Conservation (phyloP, 1,140 invertebrate species). For the Drosophila novamexicana region DNA sequence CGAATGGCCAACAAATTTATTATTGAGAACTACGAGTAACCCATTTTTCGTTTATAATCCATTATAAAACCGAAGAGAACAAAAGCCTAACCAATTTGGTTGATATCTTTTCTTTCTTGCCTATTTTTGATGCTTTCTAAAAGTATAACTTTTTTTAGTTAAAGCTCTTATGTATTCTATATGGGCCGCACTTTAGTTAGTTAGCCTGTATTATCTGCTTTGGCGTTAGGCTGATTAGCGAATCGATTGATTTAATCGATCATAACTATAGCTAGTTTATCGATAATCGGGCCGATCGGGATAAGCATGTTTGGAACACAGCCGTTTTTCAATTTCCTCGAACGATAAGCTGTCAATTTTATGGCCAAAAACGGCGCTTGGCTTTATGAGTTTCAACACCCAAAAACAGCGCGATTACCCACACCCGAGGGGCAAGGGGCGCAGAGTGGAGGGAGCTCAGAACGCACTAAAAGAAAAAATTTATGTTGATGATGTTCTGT, state of each 20-base stretch:
- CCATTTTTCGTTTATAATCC: too few relatives aligned
- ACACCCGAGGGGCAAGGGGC: too few relatives aligned
- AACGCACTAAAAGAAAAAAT: conserved; percentile 77
- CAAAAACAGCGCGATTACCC: conserved; percentile 37
- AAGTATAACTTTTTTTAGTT: background rate
- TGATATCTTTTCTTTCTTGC: background rate
- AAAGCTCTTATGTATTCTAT: background rate
- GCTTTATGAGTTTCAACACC: conserved; percentile 76
- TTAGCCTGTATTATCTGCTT: background rate
- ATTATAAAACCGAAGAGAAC: too few relatives aligned
- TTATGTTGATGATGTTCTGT: conserved; percentile 83
- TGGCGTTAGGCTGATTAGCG: conserved; percentile 20
- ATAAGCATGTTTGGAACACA: conserved; percentile 36
- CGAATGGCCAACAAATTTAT: too few relatives aligned
- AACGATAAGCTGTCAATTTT: conserved; percentile 80
- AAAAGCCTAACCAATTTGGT: too few relatives aligned
- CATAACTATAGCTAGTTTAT: conserved; percentile 54
- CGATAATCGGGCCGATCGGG: conserved; percentile 42
- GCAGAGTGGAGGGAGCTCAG: too few relatives aligned
- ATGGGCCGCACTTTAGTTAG: background rate
- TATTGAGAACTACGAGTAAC: too few relatives aligned
- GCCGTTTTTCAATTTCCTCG: conserved; percentile 69
- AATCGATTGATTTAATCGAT: conserved; percentile 47
- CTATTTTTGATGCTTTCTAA: background rate
- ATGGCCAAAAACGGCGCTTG: conserved; percentile 75